Base-by-base conservation (phyloP, 2,797 vertebrate genomes). In the Nothura maculosa region DNA sequence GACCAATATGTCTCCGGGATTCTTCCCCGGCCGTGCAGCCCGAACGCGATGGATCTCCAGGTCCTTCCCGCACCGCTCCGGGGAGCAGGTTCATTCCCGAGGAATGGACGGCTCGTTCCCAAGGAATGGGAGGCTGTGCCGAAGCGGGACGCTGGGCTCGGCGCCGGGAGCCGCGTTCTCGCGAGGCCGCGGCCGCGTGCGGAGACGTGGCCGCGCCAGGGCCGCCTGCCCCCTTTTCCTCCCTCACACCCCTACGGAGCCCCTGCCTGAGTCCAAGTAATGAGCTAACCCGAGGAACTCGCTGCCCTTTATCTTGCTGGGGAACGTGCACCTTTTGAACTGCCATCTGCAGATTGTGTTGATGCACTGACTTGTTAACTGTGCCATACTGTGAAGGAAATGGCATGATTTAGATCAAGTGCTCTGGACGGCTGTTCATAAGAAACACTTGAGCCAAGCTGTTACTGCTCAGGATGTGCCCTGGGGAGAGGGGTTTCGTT, bases 391-490 rank as follows among this genome's bases (percentile, higher is more conserved):
- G 98, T 99, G 99, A 99, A 99, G 99, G 98, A 99, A 99, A 98
- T 98, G 98, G 98, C 98, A 98, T 99, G 98, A 98, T 99, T 99
- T 99, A 99, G 98, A 98, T 99, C 98, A 98, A 99, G 99, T 99
- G 98, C 98, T 98, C 97, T 84, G 97, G 98, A 98, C 96, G 98
- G 97, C 97, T 97, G 98, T 97, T 98, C 98, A 98, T 99, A 99
- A 99, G 99, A 99, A 99, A 99, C 99, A 99, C 99, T 99, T 98
- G 99, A 99, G 98, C 98, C 98, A 98, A 99, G 99, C 99, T 99
- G 98, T 99, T 99, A 99, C 99, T 98, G 98, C 99, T 99, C 99
- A 99, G 99, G 99, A 99, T 99, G 98, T 98, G 98, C 99, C 99
- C 99, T 98, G 98, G 98, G 98, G 99, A 99, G 99, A 98, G 98